Conservation (phyloP, 2,113 vertebrate genomes). For the Erythrocebus patas region DNA sequence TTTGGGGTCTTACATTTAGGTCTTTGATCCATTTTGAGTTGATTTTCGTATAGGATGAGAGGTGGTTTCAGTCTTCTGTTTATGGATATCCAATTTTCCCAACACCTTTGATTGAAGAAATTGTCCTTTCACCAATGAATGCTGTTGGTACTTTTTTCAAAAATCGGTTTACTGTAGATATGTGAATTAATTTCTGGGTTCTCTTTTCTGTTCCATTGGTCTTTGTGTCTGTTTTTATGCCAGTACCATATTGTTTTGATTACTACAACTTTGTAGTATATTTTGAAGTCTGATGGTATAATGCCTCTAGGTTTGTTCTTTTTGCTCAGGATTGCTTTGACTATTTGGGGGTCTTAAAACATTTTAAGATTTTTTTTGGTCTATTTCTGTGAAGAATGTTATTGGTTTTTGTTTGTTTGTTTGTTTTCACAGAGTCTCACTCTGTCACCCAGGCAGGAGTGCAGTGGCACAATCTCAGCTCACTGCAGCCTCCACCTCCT, state of each 20-base stretch:
- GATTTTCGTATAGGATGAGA: too few relatives aligned
- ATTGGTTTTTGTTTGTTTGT: neutral
- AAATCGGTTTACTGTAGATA: neutral
- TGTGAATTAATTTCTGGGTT: neutral
- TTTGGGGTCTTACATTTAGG: too few relatives aligned
- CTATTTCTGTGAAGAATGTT: neutral
- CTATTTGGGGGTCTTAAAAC: neutral
- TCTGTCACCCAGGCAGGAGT: too few relatives aligned
- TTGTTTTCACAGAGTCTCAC: too few relatives aligned
- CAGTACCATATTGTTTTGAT: neutral
- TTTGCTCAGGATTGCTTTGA: neutral
- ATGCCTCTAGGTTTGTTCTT: neutral
- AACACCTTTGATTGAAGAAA: too few relatives aligned
- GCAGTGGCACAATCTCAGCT: too few relatives aligned
- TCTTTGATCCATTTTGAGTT: too few relatives aligned
- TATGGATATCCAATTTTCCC: too few relatives aligned
- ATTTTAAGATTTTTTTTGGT: neutral
- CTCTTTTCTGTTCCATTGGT: neutral
- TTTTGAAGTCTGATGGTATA: neutral
- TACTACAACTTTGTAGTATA: neutral
- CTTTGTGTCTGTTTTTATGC: neutral
- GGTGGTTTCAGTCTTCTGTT: too few relatives aligned
- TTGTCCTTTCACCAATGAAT: neutral
- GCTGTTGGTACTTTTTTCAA: neutral
- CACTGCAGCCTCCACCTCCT: too few relatives aligned